Conservation (phyloP, 2,888 invertebrate genomes). For the Ichneumon xanthorius region DNA sequence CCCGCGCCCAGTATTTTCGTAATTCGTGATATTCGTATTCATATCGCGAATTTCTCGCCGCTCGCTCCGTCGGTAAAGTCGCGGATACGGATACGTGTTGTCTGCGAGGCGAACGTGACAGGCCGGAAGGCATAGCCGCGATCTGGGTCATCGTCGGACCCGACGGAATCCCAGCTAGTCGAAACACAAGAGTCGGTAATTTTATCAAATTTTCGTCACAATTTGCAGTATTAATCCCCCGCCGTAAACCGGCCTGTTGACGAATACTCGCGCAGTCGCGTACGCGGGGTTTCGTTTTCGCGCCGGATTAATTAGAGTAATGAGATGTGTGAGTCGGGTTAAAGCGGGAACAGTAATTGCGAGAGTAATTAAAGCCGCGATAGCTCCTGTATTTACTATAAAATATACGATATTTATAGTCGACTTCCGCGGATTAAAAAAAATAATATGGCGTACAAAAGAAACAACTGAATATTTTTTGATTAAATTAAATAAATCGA, state of each 20-base stretch:
- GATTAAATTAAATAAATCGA: too few relatives aligned
- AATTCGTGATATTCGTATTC: constrained; percentile 54
- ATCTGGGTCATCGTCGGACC: neutral
- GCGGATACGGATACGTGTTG: neutral
- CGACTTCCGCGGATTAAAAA: neutral
- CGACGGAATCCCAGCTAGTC: neutral
- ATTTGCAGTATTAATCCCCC: neutral
- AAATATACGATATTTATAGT: neutral
- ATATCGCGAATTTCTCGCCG: neutral
- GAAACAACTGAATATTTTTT: too few relatives aligned
- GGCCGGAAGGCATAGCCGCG: neutral
- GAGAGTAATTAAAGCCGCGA: neutral
- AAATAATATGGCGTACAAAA: too few relatives aligned
- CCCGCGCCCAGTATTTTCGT: constrained; percentile 6
- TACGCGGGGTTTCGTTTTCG: neutral
- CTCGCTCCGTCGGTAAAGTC: neutral
- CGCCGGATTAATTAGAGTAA: neutral
- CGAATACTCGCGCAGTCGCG: neutral
- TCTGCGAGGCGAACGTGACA: neutral
- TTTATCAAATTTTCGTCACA: neutral
- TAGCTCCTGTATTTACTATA: neutral
- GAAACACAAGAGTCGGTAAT: constrained; percentile 1
- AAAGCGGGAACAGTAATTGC: neutral
- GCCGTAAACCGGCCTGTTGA: neutral
- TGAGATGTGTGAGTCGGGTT: neutral